Evolutionary conservation across 1,140 invertebrate species (phyloP), one percentile per base, ranked within the genome.

Genomic region (Drosophila bocqueti): DNA sequence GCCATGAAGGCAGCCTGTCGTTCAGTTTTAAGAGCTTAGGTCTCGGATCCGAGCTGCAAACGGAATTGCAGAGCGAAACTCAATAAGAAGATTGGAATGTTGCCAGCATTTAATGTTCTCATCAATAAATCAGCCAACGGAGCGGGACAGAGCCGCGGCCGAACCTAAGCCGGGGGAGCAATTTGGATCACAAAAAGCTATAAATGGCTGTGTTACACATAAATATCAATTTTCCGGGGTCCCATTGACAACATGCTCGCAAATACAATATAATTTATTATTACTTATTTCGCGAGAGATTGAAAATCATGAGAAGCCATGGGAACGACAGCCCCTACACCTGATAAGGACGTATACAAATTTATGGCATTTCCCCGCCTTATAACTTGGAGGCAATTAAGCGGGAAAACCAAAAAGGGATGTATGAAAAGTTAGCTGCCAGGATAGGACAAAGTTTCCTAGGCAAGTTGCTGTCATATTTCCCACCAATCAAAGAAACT

Each of bases 211-310:
- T 43, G 29, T 52, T 34, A 42, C 36, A 66, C 81, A 83, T 83
- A 84, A 83, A 83, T 83, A 80, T 84, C 77, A 76, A 83, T 83
- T 83, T 83, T 29, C 49, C 29, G 42, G 47, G 61, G 58, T 36
- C 26, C 58, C 45, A 77, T 73, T 67, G 74, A 76, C 66, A 80
- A 80, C 66, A 80, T 58, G 54, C 29, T 68, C 59, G 63, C 26
- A 72, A 83, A 76, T 72, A 64, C 67, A 80, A 73, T 46, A 68
- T 61, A 58, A 83, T 84, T 63, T 71, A 77, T 84, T 83, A 68
- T 64, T 64, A 59, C 63, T 60, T 58, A 47, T 18, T 24, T n/a
- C 38, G 21, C 60, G 36, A 40, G 16, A 72, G 46, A 57, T 45
- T 52, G 24, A 65, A 55, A 46, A 63, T 43, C 38, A 31, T 38